Base-by-base conservation (phyloP, 2,113 vertebrate genomes). In the Synchiropus splendidus region DNA sequence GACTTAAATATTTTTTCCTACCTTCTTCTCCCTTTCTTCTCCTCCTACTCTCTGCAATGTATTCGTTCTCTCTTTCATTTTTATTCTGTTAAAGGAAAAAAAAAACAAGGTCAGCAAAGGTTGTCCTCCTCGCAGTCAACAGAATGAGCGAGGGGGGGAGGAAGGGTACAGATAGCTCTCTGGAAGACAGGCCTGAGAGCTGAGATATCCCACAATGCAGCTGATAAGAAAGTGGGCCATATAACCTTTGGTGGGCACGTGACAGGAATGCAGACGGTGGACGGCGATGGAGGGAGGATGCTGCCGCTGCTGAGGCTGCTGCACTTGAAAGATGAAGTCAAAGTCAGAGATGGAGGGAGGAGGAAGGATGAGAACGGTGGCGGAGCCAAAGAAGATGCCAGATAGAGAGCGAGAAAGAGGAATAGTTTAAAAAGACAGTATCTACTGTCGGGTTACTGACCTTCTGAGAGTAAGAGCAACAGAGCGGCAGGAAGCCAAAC, bases 141-240 rank as follows among this genome's bases (percentile, higher is more conserved):
- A 60, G 47, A 47, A n/a, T 64, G 66, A 68, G 67, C 54, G 46
- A 74, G 66, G 57, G 45, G 34, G 73, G 61, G 45, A 67, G 66
- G 57, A 40, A 31, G 73, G 61, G 45, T 67, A 55, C 76, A 72
- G 81, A 54, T 58, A 72, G 84, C 75, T 67, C 67, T 57, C 57
- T 68, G 83, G 82, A 69, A 74, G 82, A 75, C 54, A 75, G 36
- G 44, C 58, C 63, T 67, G 75, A 70, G 42, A 74, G 79, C 47
- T 1, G 77, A 81, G 76, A 83, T 80, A 80, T 84, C 86, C 88
- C 85, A 88, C 67, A 75, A 87, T 67, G 87, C 78, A 45, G 79
- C 86, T 81, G 89, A 92, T 92, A 90, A 90, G 83, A 73, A 79
- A 75, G 40, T 84, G 55, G 83, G 86, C 85, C 83, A 65, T 80